phyloP scores from a whole-genome alignment of 2,797 vertebrate genomes.

The Botia almorhae region DNA sequence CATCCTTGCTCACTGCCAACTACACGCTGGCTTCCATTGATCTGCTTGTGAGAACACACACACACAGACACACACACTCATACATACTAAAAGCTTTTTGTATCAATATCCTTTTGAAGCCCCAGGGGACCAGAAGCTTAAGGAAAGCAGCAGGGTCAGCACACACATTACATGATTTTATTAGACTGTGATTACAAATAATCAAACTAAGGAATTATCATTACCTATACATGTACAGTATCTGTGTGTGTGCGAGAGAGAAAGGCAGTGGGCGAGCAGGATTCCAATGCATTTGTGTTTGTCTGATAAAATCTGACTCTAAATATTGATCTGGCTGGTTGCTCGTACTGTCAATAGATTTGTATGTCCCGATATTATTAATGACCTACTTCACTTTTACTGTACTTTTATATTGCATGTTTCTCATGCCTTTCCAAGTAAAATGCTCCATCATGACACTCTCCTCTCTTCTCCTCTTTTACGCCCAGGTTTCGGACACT shows the following conservation, averaged over 20 bases:
- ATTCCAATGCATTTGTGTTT: constrained; percentile 54
- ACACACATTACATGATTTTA: constrained; percentile 1
- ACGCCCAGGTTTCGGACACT: constrained; percentile 82
- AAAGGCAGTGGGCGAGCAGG: constrained; percentile 35
- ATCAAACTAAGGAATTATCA: constrained; percentile 2
- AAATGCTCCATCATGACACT: not conserved
- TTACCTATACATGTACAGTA: constrained; percentile 21
- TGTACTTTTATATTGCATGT: not conserved
- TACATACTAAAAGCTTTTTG: constrained; percentile 23
- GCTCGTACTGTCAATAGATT: constrained; percentile 57
- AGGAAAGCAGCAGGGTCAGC: not conserved
- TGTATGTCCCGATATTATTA: constrained; percentile 64
- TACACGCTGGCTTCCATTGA: constrained; percentile 90
- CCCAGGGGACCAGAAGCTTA: not conserved
- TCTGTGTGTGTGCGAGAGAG: constrained; percentile 28
- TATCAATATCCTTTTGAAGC: not conserved
- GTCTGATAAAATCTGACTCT: constrained; percentile 31
- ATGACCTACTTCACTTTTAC: constrained; percentile 50
- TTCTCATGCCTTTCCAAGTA: not conserved
- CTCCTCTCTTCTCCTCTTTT: constrained; percentile 24
- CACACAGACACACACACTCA: constrained; percentile 22
- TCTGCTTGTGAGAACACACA: constrained; percentile 84
- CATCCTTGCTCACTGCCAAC: constrained; percentile 92
- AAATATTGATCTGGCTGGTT: constrained; percentile 62
- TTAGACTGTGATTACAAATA: not conserved